Base-by-base conservation (phyloP, 2,113 vertebrate genomes). In the Tor tambroides region DNA sequence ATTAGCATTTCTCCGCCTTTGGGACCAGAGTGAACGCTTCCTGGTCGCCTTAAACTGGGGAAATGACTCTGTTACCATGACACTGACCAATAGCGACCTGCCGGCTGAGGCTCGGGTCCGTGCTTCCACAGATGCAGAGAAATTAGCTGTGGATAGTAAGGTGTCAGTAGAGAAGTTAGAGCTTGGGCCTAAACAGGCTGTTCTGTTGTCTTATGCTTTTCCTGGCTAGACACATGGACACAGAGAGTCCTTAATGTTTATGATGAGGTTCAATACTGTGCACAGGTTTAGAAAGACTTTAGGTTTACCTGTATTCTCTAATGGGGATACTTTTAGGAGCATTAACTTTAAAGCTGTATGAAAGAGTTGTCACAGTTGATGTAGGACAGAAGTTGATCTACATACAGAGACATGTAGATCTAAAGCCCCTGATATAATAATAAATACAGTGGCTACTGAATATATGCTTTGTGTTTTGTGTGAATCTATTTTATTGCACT, bases 1-100 rank as follows among this genome's bases (percentile, higher is more conserved):
- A 0, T 91, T 96, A 14, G 89, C 95, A 30, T 97, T 96, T 69
- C 49, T 96, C 28, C 95, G 97, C 0, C 7, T 92, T 15, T 98
- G 97, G 97, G 97, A 98, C 91, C 97, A 98, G 93, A 98, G 96
- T 0, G 93, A 95, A 1, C 94, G 97, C 30, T 98, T 92, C 87
- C 80, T 98, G n/a, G 93, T 95, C 0, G 92, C 93, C 7, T 89
- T 97, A 75, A 98, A 98, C 91, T 96, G 96, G 78, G 93, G 92
- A 23, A 0, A 49, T 0, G 0, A 2, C 0, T 0, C 69, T 0
- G 1, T 88, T 9, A 35, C 4, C 0, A 1, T 88, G 2, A 5
- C 4, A 0, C 61, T 92, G 7, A 0, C 32, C 7, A 63, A 87
- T 5, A 56, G 91, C 3, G 32, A 87, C 38, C 49, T 96, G 21